Base-by-base conservation (phyloP, 2,888 invertebrate species). In the Bhutanitis thaidina region DNA sequence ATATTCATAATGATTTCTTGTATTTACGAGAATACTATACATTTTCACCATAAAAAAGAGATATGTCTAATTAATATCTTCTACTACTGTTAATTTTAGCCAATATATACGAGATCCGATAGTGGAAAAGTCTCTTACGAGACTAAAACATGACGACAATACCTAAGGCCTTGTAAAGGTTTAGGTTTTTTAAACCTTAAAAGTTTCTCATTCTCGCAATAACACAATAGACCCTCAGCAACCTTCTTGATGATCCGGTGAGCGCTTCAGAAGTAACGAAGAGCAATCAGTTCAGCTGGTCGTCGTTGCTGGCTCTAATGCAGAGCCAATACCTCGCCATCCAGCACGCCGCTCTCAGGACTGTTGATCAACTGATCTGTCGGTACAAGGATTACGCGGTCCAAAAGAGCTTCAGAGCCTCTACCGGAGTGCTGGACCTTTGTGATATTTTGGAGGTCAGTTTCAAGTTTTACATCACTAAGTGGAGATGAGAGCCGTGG, bases 381-480 rank as follows among this genome's bases (percentile, higher is more conserved):
- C 77, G 90, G 14, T 85, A 84, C 50, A 82, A 81, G 39, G 89
- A 91, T 41, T 63, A 75, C n/a, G 66, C 70, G 1, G 73, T 91
- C 15, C 91, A 91, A 64, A 81, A 84, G 56, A 79, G 79, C 0
- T 91, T 91, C 50, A 76, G 83, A 10, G 76, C 78, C 1, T 89
- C 91, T 0, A 85, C 85, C 12, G 91, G 91, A 0, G 79, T 91
- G 27, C 52, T 82, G 58, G 79, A 83, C 55, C 67, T 91, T 8
- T 81, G 91, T 59, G 85, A 90, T 66, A 82, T 91, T 48, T 69
- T 91, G 10, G 90, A 90, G 69, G 91, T 91, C 3, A 32, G 37
- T 34, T 32, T 20, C 20, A n/a, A n/a, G n/a, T 20, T 20, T 20
- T 20, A 20, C 5, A 5, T 20, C n/a, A n/a, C n/a, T n/a, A n/a